Evolutionary conservation across 2,888 invertebrate species (phyloP), one percentile per base, ranked within the genome.

Genomic region (Gymnocheta viridis): DNA sequence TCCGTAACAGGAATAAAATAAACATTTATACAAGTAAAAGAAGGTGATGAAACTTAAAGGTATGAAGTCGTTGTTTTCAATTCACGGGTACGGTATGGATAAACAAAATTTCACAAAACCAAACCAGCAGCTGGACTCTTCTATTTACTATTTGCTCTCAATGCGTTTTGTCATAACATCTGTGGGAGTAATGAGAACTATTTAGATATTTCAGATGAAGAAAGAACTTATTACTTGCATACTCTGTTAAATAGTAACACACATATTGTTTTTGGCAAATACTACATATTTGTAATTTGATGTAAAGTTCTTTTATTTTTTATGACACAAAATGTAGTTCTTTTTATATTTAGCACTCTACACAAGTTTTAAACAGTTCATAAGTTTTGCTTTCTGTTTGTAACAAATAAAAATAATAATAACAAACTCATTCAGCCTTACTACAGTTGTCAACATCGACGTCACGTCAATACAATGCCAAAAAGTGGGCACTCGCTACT

Each of bases 201-300:
- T 17, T 19, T 47, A 10, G 10, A 10, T 19, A 0, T 27, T 2
- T 12, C 12, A 1, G n/a, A 54, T 2, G 2, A 17, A 56, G 2
- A 58, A n/a, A 35, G 51, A 67, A 51, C n/a, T 9, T 5, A 67
- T 17, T 22, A 4, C 19, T 69, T 69, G 1, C 5, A 12, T 12
- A 1, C 17, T 24, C 69, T 54, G 69, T 6, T 9, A 6, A 12
- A 17, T 24, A 29, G 12, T 9, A 66, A 51, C 22, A n/a, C n/a
- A n/a, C n/a, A n/a, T 56, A 58, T 41, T 58, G 24, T 66, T 38
- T 69, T 74, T 77, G 56, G 67, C 58, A 77, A 58, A 77, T 49
- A 58, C 58, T 19, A 49, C 49, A 66, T 32, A 32, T 32, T 29
- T 38, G 51, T 22, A 32, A 49, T 49, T 19, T 19, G 6, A 49